Conservation (phyloP, 1,140 invertebrate genomes). For the Doryteuthis pealeii region DNA sequence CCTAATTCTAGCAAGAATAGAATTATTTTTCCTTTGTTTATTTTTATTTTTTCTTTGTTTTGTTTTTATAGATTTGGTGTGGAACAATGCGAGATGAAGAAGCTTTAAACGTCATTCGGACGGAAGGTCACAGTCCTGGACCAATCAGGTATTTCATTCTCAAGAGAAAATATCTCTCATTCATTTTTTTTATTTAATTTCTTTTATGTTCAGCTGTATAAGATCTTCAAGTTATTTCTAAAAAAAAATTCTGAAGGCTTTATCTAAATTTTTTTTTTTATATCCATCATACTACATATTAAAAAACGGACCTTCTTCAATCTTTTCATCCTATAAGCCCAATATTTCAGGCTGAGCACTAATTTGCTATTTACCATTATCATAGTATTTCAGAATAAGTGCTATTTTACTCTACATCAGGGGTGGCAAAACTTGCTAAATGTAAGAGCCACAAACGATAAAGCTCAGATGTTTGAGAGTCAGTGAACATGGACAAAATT, state of each 20-base stretch:
- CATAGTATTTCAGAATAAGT: too few relatives aligned
- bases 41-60: neutral
- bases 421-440: too few relatives aligned
- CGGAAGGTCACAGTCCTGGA: slow-evolving; percentile 93
- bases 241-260: neutral
- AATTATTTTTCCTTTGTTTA: too few relatives aligned
- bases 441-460: too few relatives aligned
- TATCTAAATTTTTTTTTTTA: neutral
- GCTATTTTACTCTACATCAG: too few relatives aligned
- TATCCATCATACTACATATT: neutral
- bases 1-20: too few relatives aligned
- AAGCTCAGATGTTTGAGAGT: too few relatives aligned
- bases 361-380: too few relatives aligned
- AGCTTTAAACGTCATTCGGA: slow-evolving; percentile 88
- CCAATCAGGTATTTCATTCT: slow-evolving; percentile 70
- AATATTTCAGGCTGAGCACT: too few relatives aligned
- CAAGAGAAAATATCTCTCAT: neutral
- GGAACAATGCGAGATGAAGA: slow-evolving; percentile 95
- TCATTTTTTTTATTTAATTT: neutral
- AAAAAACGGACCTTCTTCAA: neutral
- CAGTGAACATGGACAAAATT: too few relatives aligned
- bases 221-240: neutral
- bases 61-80: slow-evolving; percentile 80
- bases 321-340: neutral
- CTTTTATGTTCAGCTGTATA: neutral